Percentiles rank a stretch among this genome's conserved stretches.
These are phyloP conservation scores for Laothoe populi DNA, from an alignment of 2,888 invertebrate genomes.

Conservation along the genomic window DNA sequence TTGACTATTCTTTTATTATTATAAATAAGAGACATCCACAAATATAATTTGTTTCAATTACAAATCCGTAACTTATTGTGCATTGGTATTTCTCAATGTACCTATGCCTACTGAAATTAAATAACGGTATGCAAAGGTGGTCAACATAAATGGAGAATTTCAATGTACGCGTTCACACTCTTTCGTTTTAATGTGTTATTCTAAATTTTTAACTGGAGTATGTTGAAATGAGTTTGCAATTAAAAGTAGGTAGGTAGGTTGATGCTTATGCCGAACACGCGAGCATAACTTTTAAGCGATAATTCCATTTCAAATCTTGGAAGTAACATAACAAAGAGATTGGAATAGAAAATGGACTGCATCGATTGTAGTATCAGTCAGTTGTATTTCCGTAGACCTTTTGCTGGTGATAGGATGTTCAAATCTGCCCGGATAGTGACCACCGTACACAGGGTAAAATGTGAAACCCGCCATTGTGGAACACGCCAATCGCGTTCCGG, in stretches of 20 bases:
- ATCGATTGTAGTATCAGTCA: no score
- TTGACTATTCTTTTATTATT: no score
- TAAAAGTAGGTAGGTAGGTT: slow-evolving; percentile 44
- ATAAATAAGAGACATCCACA: no score
- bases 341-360: no score
- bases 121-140: neutral
- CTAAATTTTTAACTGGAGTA: slow-evolving; percentile 43
- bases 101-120: neutral
- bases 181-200: slow-evolving; percentile 8
- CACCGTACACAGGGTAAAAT: no score
- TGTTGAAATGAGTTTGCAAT: slow-evolving; percentile 49
- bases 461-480: no score
- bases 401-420: no score
- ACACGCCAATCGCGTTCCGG: no score
- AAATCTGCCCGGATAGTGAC: no score
- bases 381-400: no score
- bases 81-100: neutral
- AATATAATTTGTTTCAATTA: no score
- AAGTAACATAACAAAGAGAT: slow-evolving; percentile 23
- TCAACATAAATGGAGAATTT: slow-evolving; percentile 13
- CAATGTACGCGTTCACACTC: slow-evolving; percentile 21
- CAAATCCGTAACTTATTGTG: neutral
- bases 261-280: slow-evolving; percentile 43
- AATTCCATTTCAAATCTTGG: slow-evolving; percentile 25
- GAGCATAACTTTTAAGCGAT: slow-evolving; percentile 34